Base-by-base conservation (phyloP, 1,140 invertebrate species). In the Aphis gossypii region DNA sequence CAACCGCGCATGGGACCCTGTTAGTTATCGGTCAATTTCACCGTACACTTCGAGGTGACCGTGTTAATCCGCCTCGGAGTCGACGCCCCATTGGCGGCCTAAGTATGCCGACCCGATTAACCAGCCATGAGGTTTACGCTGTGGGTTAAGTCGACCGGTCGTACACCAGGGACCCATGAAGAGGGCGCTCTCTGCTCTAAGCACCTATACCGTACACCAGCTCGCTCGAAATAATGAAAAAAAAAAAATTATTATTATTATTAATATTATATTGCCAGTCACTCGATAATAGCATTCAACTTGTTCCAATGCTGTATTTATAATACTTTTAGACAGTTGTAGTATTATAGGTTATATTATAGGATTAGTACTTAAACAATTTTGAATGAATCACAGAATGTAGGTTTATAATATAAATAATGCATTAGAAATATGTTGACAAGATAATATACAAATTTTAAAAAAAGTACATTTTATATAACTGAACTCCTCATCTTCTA, bases 21-120 rank as follows among this genome's bases (percentile, higher is more conserved):
- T 23, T 89, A 54, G n/a, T 35, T 35, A 89, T 89, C 46, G 87
- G 87, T 89, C 46, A 89, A 89, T 89, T 54, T 54, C 30, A 54
- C 48, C 48, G 87, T 89, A 51, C 86, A 51, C n/a, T 51, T 25
- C 46, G 46, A 35, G 86, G 44, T 44, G 83, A 87, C 86, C 30
- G 20, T 46, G 48, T 89, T 89, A 89, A 89, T 89, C 48, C 46
- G 48, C 23, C 23, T 23, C n/a, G 46, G n/a, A 48, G n/a, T 51
- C 46, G 87, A 3, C 83, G 25, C 23, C 83, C 83, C 41, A 86
- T 86, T 46, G 83, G 83, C 83, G 38, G 38, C 38, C 14, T 18
- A 46, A 86, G 9, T 46, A 20, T 30, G 41, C 38, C 41, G 84
- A n/a, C 41, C 84, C 46, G 86, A 88, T 88, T 88, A 88, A 88